A percentile compares a stretch with the other conserved stretches of the same genome.
Evolutionary conservation across 2,888 invertebrate species (phyloP).

Genomic region (Limnephilus marmoratus): DNA sequence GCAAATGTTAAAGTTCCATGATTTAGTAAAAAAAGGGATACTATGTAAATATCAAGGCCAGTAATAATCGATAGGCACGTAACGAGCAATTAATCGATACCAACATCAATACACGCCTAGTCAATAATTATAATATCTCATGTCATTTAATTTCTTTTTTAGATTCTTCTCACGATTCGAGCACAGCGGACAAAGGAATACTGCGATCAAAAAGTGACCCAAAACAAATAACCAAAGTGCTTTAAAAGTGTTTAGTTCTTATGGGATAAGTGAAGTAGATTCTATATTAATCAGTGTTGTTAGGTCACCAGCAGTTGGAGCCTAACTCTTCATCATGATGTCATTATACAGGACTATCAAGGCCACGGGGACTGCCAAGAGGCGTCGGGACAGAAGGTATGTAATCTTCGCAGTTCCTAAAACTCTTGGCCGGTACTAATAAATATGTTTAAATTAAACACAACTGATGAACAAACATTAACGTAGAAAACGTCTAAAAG

Average conservation of each 20-base stretch:
- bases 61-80: background rate
- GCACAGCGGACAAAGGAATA: conserved; percentile 8
- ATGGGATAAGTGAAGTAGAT: conserved; percentile 31
- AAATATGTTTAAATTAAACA: too few relatives aligned
- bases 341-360: conserved; percentile 78
- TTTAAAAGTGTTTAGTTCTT: background rate
- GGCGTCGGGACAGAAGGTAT: conserved; percentile 76
- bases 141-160: conserved; percentile 18
- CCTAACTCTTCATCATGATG: conserved; percentile 74
- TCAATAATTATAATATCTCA: conserved; percentile 16
- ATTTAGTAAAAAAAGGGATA: background rate
- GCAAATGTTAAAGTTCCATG: background rate
- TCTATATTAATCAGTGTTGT: background rate
- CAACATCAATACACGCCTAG: conserved; percentile 1
- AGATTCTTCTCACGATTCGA: conserved; percentile 23
- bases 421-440: background rate
- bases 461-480: too few relatives aligned
- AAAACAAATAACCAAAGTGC: conserved; percentile 27
- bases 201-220: background rate
- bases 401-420: conserved; percentile 25
- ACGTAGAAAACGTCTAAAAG: too few relatives aligned
- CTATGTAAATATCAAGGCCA: conserved; percentile 13
- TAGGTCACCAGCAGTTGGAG: conserved; percentile 7
- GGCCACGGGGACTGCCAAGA: conserved; percentile 76
- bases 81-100: conserved; percentile 7